Evolutionary conservation across 2,888 invertebrate species (phyloP), one percentile per base, ranked within the genome.

Genomic region (Trisateles emortualis): DNA sequence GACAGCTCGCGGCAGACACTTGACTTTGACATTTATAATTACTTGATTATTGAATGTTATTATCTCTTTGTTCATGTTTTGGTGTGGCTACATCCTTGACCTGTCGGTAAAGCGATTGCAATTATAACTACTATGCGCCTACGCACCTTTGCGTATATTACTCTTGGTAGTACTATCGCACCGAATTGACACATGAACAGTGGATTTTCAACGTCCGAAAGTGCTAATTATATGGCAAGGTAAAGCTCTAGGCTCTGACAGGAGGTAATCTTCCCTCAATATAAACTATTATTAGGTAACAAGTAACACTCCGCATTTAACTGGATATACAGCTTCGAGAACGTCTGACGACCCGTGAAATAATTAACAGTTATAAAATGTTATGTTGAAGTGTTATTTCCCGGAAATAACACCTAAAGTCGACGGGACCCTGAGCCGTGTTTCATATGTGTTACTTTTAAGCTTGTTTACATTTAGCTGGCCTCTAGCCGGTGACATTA

Each of bases 11-110:
- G 54, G 67, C 66, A 60, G 61, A 57, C 72, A 65, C 62, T 79
- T 77, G 79, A 81, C 78, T 78, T 80, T 84, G 83, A 81, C 81
- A 81, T 81, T 77, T 76, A 61, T 76, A 78, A 82, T 82, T 77
- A 77, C 50, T 62, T 59, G 71, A 70, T 71, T 76, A 79, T 79
- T 76, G 72, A 80, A 75, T 74, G 75, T 69, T 76, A 80, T 78
- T 78, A 79, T 80, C 68, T 74, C 79, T 81, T 77, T 79, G 79
- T 78, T 74, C 73, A 59, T 72, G 61, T 70, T 78, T 82, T 76
- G 72, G 76, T 69, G 64, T 64, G 68, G 60, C 36, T 38, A 52
- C 64, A 72, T 56, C 84, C 84, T 83, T 84, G 84, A 83, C 81
- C 79, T 79, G 83, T 78, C 78, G 59, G 68, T 74, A 68, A 71